Base-by-base conservation (phyloP, 2,888 invertebrate genomes). In the Hypena proboscidalis region DNA sequence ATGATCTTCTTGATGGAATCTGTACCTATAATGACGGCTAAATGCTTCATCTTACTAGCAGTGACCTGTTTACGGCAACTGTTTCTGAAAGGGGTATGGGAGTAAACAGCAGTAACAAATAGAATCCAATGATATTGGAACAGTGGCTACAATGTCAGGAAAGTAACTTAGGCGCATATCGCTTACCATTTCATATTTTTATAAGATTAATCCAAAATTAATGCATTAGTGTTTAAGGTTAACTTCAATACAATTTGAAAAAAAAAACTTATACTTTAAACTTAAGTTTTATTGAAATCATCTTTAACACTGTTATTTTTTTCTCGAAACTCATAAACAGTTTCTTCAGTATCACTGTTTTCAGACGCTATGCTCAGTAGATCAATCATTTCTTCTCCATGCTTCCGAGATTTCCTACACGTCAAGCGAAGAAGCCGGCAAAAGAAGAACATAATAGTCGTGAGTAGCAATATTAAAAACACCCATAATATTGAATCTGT, bases 401-500 rank as follows among this genome's bases (percentile, higher is more conserved):
- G 36, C 19, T 50, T 46, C 6, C 39, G 19, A 20, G 43, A 15
- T 48, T 41, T 65, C 2, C 10, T 39, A 26, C 48, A 59, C 2
- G 41, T 40, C 0, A 60, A 33, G 2, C 49, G 25, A 2, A 70
- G 7, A 15, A 70, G 45, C 7, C 62, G 63, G 26, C 38, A 55
- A 27, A 74, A 60, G 0, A 54, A 60, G 9, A 68, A 30, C 4
- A 74, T 2, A 8, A 68, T 42, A 9, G 63, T 43, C 15, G 58
- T 51, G 11, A 70, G 21, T 9, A 77, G 20, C 20, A 62, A 57
- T 17, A 68, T 50, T 4, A 81, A 36, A 4, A 68, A 23, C 2
- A 70, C 52, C 58, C 72, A 74, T 33, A 80, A 44, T 17, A 80
- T 49, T 6, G 72, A 69, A 64, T 85, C 80, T 29, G 75, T 45